Evolutionary conservation across 92 coral and sea anemone genomes (phyloP), one percentile per base, ranked within the genome.

Genomic region (Heteractis magnifica): DNA sequence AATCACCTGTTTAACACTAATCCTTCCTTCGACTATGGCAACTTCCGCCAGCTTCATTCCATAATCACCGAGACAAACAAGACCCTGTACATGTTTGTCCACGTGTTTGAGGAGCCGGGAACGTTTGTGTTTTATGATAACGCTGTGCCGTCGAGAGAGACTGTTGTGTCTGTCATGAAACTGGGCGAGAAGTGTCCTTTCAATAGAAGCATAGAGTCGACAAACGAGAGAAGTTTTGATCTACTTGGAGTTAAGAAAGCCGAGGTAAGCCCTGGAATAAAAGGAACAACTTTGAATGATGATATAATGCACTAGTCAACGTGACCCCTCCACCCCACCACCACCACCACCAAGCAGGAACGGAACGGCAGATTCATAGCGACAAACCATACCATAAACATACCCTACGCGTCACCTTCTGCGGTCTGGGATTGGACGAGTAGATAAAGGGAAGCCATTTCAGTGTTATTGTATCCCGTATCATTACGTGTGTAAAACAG

Each of bases 61-160:
- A 83, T 97, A 80, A 78, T 97, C 12, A 91, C 87, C 10, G 98
- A 94, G 15, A 92, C 98, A 2, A 97, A 94, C 89, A 91, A 92
- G 83, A 89, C 92, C 0, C 75, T 97, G 74, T 59, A 87, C 6
- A 81, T 49, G 80, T 97, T 97, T 56, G 89, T 89, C 44, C 94
- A 97, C 78, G 99, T 92, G 80, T 97, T 97, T 58, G 80, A 79
- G 12, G 94, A 97, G 76, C 86, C 85, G 62, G 99, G 99, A 56
- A 92, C 93, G 3, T 94, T 94, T 68, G 99, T 97, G 83, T 97
- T 97, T 80, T 94, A 97, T 58, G 99, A 97, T 64, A 97, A 97
- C 56, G 98, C 91, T 0, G 89, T 89, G 20, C 93, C 93, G 5
- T 79, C 78, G 48, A 88, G 94, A 53, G 92, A 83, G 71, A 85